phyloP scores from a whole-genome alignment of 2,113 vertebrate genomes.

The Sclerurus mexicanus region DNA sequence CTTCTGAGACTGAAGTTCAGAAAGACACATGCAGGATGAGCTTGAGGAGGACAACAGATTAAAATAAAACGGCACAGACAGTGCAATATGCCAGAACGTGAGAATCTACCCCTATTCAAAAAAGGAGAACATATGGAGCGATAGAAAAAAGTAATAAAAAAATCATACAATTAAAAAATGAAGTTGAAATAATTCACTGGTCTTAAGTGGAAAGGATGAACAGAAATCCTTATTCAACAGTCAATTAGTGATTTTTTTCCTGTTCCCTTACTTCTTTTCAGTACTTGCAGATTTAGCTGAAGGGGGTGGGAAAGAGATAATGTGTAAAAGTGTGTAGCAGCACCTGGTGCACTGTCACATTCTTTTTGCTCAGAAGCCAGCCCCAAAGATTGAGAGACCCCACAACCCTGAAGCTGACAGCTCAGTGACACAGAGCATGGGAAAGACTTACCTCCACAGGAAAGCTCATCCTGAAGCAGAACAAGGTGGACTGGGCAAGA shows the following conservation, averaged over 20 bases:
- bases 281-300: background rate
- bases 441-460: constrained; percentile 87
- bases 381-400: background rate
- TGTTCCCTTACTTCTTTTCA: background rate
- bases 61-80: background rate
- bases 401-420: background rate
- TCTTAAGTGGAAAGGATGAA: background rate
- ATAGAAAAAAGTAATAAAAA: background rate
- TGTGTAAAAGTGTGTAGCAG: background rate
- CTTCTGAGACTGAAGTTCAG: background rate
- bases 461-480: constrained; percentile 92
- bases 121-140: background rate
- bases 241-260: background rate
- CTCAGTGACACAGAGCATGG: background rate
- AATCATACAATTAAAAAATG: background rate
- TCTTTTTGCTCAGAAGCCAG: background rate
- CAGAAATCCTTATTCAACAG: background rate
- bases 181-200: background rate
- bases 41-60: background rate
- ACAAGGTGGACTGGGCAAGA: constrained; percentile 95
- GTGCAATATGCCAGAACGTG: background rate
- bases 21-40: background rate
- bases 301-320: background rate
- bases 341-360: background rate
- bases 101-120: background rate